Evolutionary conservation across 2,888 invertebrate species (phyloP).

Genomic region (Nomada lathburiana): DNA sequence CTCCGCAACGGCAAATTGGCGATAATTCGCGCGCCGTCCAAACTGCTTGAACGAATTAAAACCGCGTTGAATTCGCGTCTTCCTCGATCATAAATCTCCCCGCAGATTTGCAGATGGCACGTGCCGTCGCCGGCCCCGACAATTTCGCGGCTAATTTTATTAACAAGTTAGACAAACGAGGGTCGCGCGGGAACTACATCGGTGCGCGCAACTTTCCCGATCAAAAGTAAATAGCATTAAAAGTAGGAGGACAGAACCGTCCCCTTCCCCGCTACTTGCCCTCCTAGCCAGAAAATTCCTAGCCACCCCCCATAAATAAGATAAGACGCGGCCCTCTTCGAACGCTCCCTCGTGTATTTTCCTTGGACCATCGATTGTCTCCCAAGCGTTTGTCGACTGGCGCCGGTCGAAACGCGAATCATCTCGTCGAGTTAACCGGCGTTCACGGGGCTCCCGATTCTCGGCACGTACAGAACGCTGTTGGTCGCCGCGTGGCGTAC

Average conservation of each 20-base stretch:
- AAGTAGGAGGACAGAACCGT: neutral
- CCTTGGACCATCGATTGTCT: constrained; percentile 25
- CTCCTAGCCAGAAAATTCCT: neutral
- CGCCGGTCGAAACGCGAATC: constrained; percentile 37
- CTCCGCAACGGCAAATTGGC: neutral
- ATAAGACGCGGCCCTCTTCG: neutral
- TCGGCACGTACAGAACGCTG: constrained; percentile 48
- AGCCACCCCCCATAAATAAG: neutral
- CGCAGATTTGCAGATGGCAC: neutral
- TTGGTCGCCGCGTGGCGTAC: constrained; percentile 37
- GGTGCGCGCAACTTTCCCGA: constrained; percentile 11
- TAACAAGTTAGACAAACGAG: constrained; percentile 26
- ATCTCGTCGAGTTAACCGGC: constrained; percentile 52
- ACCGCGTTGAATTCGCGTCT: neutral
- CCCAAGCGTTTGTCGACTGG: neutral
- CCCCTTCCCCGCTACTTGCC: neutral
- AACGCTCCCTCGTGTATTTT: neutral
- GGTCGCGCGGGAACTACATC: neutral
- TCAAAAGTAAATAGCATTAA: constrained; percentile 35
- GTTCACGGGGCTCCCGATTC: constrained; percentile 36
- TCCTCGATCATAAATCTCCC: neutral
- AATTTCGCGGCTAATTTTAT: constrained; percentile 26
- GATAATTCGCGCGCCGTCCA: neutral
- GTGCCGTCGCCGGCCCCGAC: neutral
- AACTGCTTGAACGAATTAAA: neutral